phyloP scores from a whole-genome alignment of 2,797 vertebrate genomes.

The Ceryle rudis region DNA sequence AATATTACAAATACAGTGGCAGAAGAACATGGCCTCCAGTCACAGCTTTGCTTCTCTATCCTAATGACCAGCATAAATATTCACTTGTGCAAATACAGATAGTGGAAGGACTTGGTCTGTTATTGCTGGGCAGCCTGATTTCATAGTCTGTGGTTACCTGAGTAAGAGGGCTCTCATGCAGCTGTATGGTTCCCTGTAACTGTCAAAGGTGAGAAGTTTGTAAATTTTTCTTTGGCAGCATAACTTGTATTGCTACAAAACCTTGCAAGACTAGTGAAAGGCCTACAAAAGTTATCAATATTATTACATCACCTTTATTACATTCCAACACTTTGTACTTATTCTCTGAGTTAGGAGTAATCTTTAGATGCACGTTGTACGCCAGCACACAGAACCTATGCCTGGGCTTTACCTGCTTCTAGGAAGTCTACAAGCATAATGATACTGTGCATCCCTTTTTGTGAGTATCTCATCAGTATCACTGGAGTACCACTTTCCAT shows the following conservation, averaged over 20 bases:
- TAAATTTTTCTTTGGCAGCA: background rate
- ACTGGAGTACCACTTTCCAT: background rate
- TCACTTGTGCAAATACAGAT: background rate
- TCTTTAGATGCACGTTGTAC: background rate
- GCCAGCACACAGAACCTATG: background rate
- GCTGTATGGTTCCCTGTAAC: accelerated
- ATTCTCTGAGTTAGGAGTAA: background rate
- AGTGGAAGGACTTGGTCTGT: background rate
- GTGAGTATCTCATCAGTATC: background rate
- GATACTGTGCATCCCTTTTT: background rate
- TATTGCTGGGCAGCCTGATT: background rate
- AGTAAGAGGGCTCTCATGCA: background rate
- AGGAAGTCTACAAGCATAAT: background rate
- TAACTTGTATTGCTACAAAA: background rate
- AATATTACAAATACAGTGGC: background rate
- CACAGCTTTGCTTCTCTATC: background rate
- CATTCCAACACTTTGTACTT: background rate
- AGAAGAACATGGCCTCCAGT: background rate
- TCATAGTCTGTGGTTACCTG: background rate
- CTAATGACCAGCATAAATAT: background rate
- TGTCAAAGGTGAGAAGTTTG: background rate
- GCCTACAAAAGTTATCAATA: background rate
- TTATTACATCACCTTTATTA: background rate
- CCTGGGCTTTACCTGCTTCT: background rate
- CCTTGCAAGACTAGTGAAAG: background rate